phyloP scores from a whole-genome alignment of 2,888 invertebrate genomes.

The Oscheius sp. region DNA sequence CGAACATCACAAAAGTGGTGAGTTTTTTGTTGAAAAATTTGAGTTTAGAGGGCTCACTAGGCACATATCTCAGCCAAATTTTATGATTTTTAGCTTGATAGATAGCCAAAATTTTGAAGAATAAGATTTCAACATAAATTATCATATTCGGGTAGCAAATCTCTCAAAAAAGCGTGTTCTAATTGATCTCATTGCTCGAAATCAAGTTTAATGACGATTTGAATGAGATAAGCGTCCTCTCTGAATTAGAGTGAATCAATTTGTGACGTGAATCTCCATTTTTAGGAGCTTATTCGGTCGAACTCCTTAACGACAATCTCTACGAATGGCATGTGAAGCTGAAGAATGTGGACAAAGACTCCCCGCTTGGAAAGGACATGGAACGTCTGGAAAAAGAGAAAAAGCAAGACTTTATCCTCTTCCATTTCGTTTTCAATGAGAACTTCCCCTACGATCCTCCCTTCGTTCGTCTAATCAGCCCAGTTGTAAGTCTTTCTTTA shows the following conservation, averaged over 20 bases:
- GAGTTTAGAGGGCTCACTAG: no score
- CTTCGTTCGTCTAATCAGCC: constrained; percentile 95
- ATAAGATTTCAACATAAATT: no score
- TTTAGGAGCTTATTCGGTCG: constrained; percentile 80
- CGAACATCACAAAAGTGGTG: constrained; percentile 90
- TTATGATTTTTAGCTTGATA: no score
- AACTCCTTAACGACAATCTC: constrained; percentile 89
- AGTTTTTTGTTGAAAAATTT: not conserved
- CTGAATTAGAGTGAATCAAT: no score
- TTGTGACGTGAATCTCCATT: no score
- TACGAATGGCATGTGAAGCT: constrained; percentile 99
- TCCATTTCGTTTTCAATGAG: constrained; percentile 91
- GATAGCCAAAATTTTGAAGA: no score
- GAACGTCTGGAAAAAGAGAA: constrained; percentile 89
- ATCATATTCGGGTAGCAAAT: no score
- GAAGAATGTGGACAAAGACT: constrained; percentile 94
- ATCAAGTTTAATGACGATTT: no score
- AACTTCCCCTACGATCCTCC: constrained; percentile 85
- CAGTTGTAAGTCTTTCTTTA: constrained; percentile 71
- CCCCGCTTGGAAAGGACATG: constrained; percentile 91
- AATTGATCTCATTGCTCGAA: no score
- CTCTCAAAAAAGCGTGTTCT: no score
- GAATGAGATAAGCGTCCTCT: no score
- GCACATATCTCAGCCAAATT: no score
- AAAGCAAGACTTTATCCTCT: constrained; percentile 86